These are phyloP conservation scores for Varanus salvator DNA, from an alignment of 2,113 vertebrate species.

Conservation along the genomic window DNA sequence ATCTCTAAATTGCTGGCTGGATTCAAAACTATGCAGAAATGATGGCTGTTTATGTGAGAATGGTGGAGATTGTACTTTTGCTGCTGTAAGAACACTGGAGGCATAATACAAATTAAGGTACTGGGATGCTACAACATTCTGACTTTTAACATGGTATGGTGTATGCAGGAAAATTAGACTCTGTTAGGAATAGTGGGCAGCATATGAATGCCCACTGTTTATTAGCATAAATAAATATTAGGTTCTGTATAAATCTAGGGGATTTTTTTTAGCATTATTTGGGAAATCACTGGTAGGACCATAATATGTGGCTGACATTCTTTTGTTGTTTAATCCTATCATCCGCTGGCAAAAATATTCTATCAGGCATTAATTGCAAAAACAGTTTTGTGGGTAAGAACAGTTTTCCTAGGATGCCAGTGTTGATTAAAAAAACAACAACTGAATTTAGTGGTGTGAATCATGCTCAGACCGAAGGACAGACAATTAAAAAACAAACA, in stretches of 20 bases:
- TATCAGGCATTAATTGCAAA: slow-evolving; percentile 58
- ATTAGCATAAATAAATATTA: too few relatives aligned
- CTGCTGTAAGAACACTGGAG: slow-evolving; percentile 30
- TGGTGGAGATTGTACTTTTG: background rate
- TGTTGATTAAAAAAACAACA: background rate
- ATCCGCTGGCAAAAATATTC: slow-evolving; percentile 51
- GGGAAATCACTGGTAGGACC: slow-evolving; percentile 62
- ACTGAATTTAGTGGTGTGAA: slow-evolving; percentile 22
- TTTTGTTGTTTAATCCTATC: slow-evolving; percentile 66
- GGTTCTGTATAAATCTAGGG: slow-evolving; percentile 62
- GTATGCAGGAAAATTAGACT: slow-evolving; percentile 49
- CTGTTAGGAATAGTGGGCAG: too few relatives aligned
- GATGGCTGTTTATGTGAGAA: background rate
- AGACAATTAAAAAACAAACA: background rate
- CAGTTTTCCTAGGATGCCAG: slow-evolving; percentile 50
- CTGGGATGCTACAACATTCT: background rate
- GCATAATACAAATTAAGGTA: slow-evolving; percentile 24
- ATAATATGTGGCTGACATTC: slow-evolving; percentile 43
- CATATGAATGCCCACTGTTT: too few relatives aligned
- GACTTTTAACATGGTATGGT: slow-evolving; percentile 48
- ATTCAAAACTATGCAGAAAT: background rate
- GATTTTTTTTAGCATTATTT: slow-evolving; percentile 53
- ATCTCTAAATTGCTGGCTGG: background rate
- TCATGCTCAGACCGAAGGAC: slow-evolving; percentile 15
- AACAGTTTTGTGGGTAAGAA: slow-evolving; percentile 54